Percentiles rank a stretch among this genome's conserved stretches.
phyloP scores from a whole-genome alignment of 2,797 vertebrate genomes.

The Sebastes variabilis region DNA sequence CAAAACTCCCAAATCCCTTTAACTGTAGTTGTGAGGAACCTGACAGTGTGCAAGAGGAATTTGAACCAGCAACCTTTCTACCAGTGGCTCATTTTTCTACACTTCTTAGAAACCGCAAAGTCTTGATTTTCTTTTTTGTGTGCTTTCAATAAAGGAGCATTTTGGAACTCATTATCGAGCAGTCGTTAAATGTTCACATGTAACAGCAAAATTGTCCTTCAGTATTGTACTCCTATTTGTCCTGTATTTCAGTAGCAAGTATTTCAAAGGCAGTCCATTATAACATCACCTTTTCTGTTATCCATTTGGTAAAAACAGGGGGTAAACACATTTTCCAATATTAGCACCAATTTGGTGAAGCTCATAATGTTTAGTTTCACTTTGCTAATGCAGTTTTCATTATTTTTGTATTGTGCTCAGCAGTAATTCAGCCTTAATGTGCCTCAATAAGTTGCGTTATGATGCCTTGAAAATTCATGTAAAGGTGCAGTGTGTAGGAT shows the following conservation, averaged over 20 bases:
- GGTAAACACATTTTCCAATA: not conserved
- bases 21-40: not conserved
- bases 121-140: not conserved
- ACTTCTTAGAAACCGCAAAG: not conserved
- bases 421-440: not conserved
- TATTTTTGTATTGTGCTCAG: not conserved
- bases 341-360: slow-evolving; percentile 4
- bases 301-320: not conserved
- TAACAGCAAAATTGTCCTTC: not conserved
- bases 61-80: not conserved
- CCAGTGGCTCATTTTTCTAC: not conserved
- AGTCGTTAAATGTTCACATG: not conserved
- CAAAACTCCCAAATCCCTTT: too few species aligned
- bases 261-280: not conserved
- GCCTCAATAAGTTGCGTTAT: not conserved
- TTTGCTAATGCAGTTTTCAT: not conserved
- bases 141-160: not conserved
- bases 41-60: not conserved
- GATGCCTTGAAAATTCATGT: not conserved
- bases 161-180: slow-evolving; percentile 11
- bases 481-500: too few species aligned
- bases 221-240: not conserved
- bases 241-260: not conserved
- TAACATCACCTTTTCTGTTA: not conserved
- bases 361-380: not conserved